Evolutionary conservation across 1,140 invertebrate species (phyloP).

Genomic region (Chironomus tepperi): DNA sequence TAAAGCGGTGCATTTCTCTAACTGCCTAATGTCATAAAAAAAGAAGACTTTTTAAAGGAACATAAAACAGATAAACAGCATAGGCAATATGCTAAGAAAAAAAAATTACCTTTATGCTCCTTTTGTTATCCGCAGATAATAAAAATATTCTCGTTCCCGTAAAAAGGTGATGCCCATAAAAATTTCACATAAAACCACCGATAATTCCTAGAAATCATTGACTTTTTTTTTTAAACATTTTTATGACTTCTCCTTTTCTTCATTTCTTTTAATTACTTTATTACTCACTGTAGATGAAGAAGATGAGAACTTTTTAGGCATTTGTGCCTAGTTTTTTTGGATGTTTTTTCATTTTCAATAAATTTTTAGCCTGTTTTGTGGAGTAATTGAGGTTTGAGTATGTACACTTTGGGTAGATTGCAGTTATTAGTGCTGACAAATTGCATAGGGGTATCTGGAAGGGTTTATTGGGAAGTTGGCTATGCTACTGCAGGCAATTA

Average conservation of each 20-base stretch:
- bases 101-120: conserved; percentile 3
- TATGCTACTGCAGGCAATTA: no score
- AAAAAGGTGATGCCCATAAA: conserved; percentile 1
- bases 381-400: no score
- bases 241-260: conserved; percentile 17
- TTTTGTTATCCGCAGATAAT: conserved; percentile 18
- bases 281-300: conserved; percentile 5
- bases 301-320: not conserved
- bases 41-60: not conserved
- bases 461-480: no score
- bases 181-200: not conserved
- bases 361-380: no score
- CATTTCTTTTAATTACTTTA: conserved; percentile 19
- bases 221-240: conserved; percentile 19
- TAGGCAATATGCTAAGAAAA: not conserved
- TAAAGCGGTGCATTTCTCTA: not conserved
- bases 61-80: conserved; percentile 6
- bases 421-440: no score
- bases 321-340: no score
- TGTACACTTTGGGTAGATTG: no score
- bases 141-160: not conserved
- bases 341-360: no score
- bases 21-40: not conserved
- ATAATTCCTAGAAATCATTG: conserved; percentile 19
- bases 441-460: no score